These are phyloP conservation scores for Syngnathus typhle DNA, from an alignment of 2,113 vertebrate species.

Conservation along the genomic window DNA sequence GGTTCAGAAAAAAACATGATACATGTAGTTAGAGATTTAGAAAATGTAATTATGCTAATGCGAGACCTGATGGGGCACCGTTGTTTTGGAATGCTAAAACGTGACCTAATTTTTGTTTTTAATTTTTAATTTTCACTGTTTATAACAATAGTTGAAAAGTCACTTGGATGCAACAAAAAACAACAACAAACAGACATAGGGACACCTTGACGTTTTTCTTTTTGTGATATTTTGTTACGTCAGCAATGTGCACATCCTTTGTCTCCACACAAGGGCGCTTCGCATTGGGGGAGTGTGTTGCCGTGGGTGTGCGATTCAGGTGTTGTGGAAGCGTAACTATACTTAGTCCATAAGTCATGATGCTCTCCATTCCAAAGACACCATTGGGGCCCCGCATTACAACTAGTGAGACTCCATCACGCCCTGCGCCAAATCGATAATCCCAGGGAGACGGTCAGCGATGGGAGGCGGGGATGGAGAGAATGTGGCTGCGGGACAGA, in stretches of 20 bases:
- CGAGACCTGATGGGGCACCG: background rate
- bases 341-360: constrained; percentile 73
- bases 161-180: background rate
- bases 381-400: constrained; percentile 68
- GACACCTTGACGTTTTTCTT: constrained; percentile 3
- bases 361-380: constrained; percentile 70
- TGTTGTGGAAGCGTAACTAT: constrained; percentile 49
- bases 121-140: background rate
- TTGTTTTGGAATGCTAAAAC: background rate
- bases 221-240: background rate
- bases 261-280: constrained; percentile 15
- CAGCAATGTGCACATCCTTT: constrained; percentile 31
- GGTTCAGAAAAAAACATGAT: background rate
- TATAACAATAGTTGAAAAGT: background rate
- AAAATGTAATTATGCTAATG: background rate
- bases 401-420: constrained; percentile 73
- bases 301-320: constrained; percentile 21
- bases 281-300: constrained; percentile 19
- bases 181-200: background rate
- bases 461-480: constrained; percentile 41
- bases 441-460: constrained; percentile 57
- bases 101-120: background rate
- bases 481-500: constrained; percentile 43
- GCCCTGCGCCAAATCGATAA: constrained; percentile 71
- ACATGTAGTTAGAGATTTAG: too few relatives aligned